These are phyloP conservation scores for Dynastes grantii DNA, from an alignment of 2,888 invertebrate species.

Conservation along the genomic window DNA sequence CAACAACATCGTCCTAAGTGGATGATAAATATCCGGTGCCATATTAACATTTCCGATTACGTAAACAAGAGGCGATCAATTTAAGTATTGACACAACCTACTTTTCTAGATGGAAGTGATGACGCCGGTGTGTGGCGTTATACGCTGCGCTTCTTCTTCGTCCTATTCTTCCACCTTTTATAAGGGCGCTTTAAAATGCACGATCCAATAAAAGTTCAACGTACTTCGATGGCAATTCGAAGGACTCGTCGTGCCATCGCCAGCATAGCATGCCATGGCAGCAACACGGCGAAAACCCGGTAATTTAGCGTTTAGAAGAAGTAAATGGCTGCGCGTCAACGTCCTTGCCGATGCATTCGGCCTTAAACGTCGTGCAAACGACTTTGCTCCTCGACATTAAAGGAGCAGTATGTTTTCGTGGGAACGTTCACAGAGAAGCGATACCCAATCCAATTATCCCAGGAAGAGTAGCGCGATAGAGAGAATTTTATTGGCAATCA, in stretches of 20 bases:
- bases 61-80: constrained; percentile 35
- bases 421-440: neutral
- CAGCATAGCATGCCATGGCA: neutral
- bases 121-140: neutral
- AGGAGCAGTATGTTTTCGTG: constrained; percentile 1
- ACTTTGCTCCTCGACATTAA: neutral
- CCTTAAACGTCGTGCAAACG: neutral
- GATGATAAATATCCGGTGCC: neutral
- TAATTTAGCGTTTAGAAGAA: no score
- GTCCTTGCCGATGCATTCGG: constrained; percentile 2
- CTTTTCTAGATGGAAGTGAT: constrained; percentile 2
- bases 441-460: constrained; percentile 20
- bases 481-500: constrained; percentile 2
- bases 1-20: neutral
- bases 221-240: constrained; percentile 34
- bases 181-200: constrained; percentile 42
- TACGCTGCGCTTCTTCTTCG: no score
- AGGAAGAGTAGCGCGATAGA: neutral
- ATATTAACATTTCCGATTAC: constrained; percentile 23
- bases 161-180: constrained; percentile 1
- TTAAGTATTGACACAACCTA: constrained; percentile 47
- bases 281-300: neutral
- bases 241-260: neutral
- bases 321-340: neutral
- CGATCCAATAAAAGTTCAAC: constrained; percentile 42